A percentile compares a stretch with the other conserved stretches of the same genome.
Conservation (phyloP, 2,113 vertebrate species). For the Nematolebias whitei region DNA sequence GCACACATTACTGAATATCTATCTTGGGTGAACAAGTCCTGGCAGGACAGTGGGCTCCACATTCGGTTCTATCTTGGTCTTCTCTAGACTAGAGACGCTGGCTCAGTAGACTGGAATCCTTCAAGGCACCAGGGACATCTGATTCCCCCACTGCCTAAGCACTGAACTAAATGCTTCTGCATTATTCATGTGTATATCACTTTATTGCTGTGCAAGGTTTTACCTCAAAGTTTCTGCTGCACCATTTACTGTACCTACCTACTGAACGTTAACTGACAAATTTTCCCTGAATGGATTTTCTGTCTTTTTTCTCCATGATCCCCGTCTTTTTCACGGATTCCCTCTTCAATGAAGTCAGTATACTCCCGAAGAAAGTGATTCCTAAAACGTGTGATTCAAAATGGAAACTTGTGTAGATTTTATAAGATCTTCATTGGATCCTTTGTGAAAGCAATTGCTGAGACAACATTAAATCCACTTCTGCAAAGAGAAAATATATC, state of each 20-base stretch:
- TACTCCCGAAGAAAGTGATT: conserved; percentile 22
- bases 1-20: conserved; percentile 7
- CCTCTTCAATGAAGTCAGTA: conserved; percentile 31
- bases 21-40: conserved; percentile 28
- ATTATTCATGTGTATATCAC: conserved; percentile 82
- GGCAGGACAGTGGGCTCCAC: conserved; percentile 60
- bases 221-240: conserved; percentile 70
- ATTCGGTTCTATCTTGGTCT: conserved; percentile 61
- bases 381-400: not conserved
- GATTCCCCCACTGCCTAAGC: conserved; percentile 75
- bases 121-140: conserved; percentile 75
- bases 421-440: no score
- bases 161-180: conserved; percentile 78
- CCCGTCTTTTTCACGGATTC: conserved; percentile 11
- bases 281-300: conserved; percentile 37
- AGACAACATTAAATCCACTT: no score
- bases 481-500: no score
- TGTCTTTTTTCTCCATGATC: conserved; percentile 2
- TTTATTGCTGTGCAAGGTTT: conserved; percentile 80
- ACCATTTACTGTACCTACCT: conserved; percentile 63
- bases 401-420: no score
- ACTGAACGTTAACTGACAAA: conserved; percentile 58
- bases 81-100: conserved; percentile 74
- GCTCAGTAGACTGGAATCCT: conserved; percentile 78
- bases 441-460: no score